Evolutionary conservation across 1,140 invertebrate species (phyloP), one percentile per base, ranked within the genome.

Genomic region (Battus philenor): DNA sequence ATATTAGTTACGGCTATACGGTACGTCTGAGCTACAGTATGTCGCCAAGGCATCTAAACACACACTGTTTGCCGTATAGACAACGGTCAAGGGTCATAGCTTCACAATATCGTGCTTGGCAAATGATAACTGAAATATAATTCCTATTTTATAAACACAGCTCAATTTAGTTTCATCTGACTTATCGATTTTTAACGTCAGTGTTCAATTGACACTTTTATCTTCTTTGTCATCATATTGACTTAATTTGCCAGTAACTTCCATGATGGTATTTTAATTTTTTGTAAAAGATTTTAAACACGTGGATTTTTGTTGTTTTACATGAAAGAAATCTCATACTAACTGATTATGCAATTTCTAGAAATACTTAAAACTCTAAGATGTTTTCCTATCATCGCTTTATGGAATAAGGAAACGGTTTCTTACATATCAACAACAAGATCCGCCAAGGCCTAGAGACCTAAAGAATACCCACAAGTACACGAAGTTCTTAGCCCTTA

Each of bases 121-220:
- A n/a, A 27, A 27, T 27, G 38, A 41, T 41, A 41, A 27, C 24
- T 8, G n/a, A 41, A 27, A 41, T 27, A 10, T 29, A 36, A 36
- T 36, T 10, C 18, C 6, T 18, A 6, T 11, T 36, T 36, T 20
- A 29, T 29, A 17, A 36, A 18, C 11, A 36, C 33, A 17, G 5
- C 20, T 18, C 7, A 36, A 36, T 36, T 36, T 36, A 36, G 33
- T 6, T 20, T 20, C 2, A 6, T 20, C 10, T 36, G 33, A 36
- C 33, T 36, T 36, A 5, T 11, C 16, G 10, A 20, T 36, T 36
- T 36, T 20, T 36, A 36, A 22, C 20, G 10, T 36, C 15, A 36
- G 20, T 11, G 33, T 36, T 36, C 17, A 18, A 36, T 11, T 36
- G 20, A 3, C 11, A 10, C 12, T 36, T 36, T 7, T 22, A 10